These are phyloP conservation scores for Tinamus major DNA, from an alignment of 2,797 vertebrate genomes.

Conservation along the genomic window DNA sequence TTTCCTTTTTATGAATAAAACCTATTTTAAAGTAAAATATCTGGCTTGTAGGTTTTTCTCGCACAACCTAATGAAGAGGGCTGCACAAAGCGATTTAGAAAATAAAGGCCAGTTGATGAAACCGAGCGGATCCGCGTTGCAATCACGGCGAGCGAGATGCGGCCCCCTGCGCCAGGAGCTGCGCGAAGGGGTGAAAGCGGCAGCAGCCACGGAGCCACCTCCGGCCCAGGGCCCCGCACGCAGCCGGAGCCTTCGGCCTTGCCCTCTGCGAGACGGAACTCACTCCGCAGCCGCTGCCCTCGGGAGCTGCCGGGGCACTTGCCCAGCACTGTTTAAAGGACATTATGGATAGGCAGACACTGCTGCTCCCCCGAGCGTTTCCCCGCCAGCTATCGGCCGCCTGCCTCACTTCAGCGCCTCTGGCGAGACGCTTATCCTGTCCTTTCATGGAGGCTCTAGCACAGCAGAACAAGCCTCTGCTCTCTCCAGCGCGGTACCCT, in stretches of 20 bases:
- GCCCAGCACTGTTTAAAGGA: background rate
- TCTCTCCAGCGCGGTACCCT: background rate
- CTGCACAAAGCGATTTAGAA: background rate
- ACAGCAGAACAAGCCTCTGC: background rate
- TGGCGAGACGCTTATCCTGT: background rate
- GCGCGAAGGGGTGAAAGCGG: background rate
- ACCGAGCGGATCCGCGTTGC: background rate
- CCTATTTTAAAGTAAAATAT: background rate
- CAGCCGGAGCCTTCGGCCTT: background rate
- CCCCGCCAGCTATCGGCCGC: background rate
- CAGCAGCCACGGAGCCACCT: background rate
- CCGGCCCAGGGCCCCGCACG: no score
- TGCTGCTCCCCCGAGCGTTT: background rate
- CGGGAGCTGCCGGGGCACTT: background rate
- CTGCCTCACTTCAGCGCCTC: background rate
- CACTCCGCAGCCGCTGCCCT: background rate
- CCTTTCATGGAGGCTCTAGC: background rate
- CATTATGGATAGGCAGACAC: background rate
- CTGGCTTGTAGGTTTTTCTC: slow-evolving; percentile 23
- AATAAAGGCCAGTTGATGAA: background rate
- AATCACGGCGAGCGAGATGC: fast-evolving
- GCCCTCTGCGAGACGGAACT: background rate
- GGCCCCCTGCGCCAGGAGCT: background rate
- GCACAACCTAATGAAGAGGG: background rate
- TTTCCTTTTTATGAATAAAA: slow-evolving; percentile 47